These are phyloP conservation scores for Forficula auricularia DNA, from an alignment of 1,140 invertebrate species.

Conservation along the genomic window DNA sequence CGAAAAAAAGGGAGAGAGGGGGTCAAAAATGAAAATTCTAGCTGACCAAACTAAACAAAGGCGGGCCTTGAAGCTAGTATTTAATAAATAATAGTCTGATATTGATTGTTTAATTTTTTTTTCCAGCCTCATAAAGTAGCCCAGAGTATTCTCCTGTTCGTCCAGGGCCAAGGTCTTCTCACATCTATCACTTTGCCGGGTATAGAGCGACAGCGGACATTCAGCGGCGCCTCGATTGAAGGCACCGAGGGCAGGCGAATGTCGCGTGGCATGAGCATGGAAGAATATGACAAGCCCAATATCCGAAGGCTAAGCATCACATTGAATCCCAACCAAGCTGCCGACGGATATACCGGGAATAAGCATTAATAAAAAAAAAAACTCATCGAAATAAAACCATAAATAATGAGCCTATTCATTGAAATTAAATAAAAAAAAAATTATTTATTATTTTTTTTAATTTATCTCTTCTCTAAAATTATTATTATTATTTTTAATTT, in stretches of 20 bases:
- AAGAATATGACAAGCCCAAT: slow-evolving; percentile 65
- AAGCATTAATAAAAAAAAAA: no score
- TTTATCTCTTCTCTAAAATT: no score
- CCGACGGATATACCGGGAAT: slow-evolving; percentile 1
- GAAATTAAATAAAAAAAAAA: no score
- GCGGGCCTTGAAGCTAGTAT: no score
- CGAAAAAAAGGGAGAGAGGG: no score
- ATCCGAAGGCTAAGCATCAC: slow-evolving; percentile 53
- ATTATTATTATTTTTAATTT: no score
- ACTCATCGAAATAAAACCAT: no score
- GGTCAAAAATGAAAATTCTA: no score
- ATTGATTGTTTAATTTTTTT: slow-evolving; percentile 1
- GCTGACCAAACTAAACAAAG: no score
- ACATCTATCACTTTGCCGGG: slow-evolving; percentile 54
- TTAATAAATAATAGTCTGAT: no score
- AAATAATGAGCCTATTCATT: no score
- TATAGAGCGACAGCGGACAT: slow-evolving; percentile 40
- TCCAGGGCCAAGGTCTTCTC: slow-evolving; percentile 59
- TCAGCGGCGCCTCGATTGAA: slow-evolving; percentile 33
- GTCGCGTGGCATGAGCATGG: slow-evolving; percentile 56
- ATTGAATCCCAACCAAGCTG: slow-evolving; percentile 5
- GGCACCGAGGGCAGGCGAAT: slow-evolving; percentile 28
- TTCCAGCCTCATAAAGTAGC: slow-evolving; percentile 60
- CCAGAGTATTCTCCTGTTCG: slow-evolving; percentile 61
- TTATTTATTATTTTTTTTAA: no score